Percentiles rank a stretch among this genome's conserved stretches.
Conservation (phyloP, 2,888 invertebrate species). For the Apotomis betuletana region DNA sequence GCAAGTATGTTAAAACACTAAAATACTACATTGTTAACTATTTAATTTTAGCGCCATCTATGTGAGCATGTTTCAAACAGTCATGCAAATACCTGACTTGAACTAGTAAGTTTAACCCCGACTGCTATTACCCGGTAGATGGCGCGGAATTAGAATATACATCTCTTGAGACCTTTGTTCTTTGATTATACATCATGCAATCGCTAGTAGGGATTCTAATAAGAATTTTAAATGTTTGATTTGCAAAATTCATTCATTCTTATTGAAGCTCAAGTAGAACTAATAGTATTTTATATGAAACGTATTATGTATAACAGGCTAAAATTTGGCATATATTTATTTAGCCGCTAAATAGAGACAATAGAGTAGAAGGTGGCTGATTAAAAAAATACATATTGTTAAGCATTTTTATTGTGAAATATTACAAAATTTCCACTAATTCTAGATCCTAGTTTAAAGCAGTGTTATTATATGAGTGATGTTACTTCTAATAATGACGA, state of each 20-base stretch:
- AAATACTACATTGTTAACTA: not conserved
- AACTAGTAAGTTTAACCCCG: not conserved
- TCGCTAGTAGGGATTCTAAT: too few species aligned
- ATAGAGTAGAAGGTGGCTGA: not conserved
- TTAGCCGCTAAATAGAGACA: too few species aligned
- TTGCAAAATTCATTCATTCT: too few species aligned
- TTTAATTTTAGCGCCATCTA: constrained; percentile 25
- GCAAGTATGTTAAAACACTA: too few species aligned
- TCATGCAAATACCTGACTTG: not conserved
- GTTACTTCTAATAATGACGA: too few species aligned
- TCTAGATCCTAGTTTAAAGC: not conserved
- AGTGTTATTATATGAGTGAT: not conserved
- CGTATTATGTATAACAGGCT: too few species aligned
- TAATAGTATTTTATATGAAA: too few species aligned
- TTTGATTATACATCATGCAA: too few species aligned
- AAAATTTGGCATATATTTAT: too few species aligned
- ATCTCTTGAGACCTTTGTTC: too few species aligned
- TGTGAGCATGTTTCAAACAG: not conserved
- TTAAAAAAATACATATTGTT: not conserved
- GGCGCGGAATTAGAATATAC: constrained; percentile 6
- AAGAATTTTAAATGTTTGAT: too few species aligned
- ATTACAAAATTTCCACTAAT: not conserved
- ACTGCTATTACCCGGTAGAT: constrained; percentile 36
- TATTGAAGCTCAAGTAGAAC: too few species aligned
- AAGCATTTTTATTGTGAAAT: constrained; percentile 1